A percentile compares a stretch with the other conserved stretches of the same genome.
Conservation (phyloP, 1,140 invertebrate genomes). For the Steinernema khuongi region DNA sequence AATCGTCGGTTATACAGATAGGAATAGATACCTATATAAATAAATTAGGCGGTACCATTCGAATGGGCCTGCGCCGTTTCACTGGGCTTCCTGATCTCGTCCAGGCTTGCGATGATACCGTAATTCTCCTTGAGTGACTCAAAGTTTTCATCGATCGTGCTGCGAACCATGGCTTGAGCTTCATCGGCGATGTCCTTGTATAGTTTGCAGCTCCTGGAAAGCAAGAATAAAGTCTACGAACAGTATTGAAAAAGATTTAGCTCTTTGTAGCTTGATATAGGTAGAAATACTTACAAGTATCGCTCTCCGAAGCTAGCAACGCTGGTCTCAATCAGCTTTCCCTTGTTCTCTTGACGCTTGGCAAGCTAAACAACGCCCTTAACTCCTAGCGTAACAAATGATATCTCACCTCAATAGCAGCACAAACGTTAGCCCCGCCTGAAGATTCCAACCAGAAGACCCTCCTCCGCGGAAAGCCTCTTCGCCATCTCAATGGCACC, state of each 20-base stretch:
- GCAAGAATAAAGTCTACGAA: neutral
- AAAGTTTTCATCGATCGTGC: neutral
- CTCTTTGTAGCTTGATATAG: neutral
- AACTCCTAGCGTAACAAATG: neutral
- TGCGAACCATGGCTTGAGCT: neutral
- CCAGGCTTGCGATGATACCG: neutral
- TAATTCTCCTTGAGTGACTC: neutral
- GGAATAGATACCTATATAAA: no score
- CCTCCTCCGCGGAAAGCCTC: conserved; percentile 34
- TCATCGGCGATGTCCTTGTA: neutral
- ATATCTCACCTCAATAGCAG: conserved; percentile 25
- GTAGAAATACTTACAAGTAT: conserved; percentile 24
- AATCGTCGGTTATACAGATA: no score
- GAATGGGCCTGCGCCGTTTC: no score
- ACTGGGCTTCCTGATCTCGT: no score
- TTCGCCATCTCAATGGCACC: conserved; percentile 36
- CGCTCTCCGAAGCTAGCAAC: conserved; percentile 37
- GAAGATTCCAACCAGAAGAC: conserved; percentile 34
- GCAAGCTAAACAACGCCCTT: conserved; percentile 27
- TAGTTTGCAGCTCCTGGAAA: conserved; percentile 29
- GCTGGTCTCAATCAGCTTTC: conserved; percentile 40
- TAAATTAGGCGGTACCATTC: no score
- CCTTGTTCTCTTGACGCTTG: conserved; percentile 42
- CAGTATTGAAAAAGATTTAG: no score
- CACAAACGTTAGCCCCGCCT: conserved; percentile 37